A percentile compares a stretch with the other conserved stretches of the same genome.
phyloP scores from a whole-genome alignment of 2,888 invertebrate species.

The Rotaria macrura region DNA sequence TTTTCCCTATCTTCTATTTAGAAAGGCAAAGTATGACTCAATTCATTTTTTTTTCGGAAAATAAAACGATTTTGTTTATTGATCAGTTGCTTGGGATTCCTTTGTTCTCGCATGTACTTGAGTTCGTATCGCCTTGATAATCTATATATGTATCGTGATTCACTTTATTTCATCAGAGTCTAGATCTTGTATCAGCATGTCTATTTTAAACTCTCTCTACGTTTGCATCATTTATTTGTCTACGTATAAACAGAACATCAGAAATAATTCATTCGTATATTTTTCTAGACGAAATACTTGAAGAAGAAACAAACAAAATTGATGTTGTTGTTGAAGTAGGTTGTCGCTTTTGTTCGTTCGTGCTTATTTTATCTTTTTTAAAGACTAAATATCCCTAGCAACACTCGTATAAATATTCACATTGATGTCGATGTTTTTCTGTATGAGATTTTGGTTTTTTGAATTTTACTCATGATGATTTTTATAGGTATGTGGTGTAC shows the following conservation, averaged over 20 bases:
- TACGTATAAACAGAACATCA: too few relatives aligned
- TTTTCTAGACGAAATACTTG: conserved; percentile 1
- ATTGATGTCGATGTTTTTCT: too few relatives aligned
- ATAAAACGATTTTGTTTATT: not conserved
- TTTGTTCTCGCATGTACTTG: not conserved
- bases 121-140: not conserved
- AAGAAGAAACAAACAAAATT: conserved; percentile 23
- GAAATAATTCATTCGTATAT: not conserved
- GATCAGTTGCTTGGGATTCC: not conserved
- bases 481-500: conserved; percentile 32
- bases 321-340: conserved; percentile 35
- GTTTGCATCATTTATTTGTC: not conserved
- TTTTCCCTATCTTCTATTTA: not conserved
- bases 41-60: not conserved
- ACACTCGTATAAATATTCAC: not conserved
- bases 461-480: too few relatives aligned
- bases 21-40: not conserved
- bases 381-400: too few relatives aligned
- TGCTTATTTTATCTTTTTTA: too few relatives aligned
- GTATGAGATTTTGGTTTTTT: not conserved
- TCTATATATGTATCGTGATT: not conserved
- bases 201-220: not conserved
- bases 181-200: not conserved
- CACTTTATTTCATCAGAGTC: not conserved
- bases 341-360: not conserved